Evolutionary conservation across 2,888 invertebrate genomes (phyloP).

Genomic region (Scotopteryx bipunctaria): DNA sequence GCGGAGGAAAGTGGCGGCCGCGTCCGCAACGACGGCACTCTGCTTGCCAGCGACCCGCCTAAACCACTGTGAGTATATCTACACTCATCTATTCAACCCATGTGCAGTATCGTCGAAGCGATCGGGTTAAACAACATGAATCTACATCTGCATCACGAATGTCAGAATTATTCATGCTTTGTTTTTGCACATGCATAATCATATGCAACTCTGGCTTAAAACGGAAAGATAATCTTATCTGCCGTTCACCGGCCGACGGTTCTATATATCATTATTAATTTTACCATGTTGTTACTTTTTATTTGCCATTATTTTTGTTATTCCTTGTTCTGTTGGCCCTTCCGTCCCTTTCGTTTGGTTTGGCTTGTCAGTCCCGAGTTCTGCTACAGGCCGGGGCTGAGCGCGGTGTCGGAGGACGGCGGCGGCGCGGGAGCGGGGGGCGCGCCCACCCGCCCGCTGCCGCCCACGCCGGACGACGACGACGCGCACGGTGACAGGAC

Average conservation of each 20-base stretch:
- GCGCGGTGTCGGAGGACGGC: slow-evolving; percentile 58
- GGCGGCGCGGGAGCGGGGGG: slow-evolving; percentile 80
- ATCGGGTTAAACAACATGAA: no score
- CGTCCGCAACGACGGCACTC: slow-evolving; percentile 95
- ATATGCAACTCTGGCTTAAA: no score
- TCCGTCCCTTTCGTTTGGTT: slow-evolving; percentile 51
- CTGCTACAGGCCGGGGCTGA: slow-evolving; percentile 90
- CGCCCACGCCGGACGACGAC: slow-evolving; percentile 97
- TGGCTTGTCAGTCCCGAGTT: slow-evolving; percentile 89
- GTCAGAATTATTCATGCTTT: no score
- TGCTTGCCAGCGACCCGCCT: slow-evolving; percentile 97
- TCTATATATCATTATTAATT: slow-evolving; percentile 10
- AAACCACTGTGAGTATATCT: slow-evolving; percentile 95
- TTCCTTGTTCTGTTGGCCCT: slow-evolving; percentile 35
- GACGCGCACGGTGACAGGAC: slow-evolving; percentile 92
- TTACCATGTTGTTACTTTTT: slow-evolving; percentile 36
- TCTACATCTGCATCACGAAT: no score
- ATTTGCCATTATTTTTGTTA: slow-evolving; percentile 46
- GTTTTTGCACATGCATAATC: no score
- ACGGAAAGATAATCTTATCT: no score
- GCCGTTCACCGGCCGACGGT: no score
- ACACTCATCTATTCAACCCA: not conserved
- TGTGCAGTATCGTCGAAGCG: no score
- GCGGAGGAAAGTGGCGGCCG: slow-evolving; percentile 91
- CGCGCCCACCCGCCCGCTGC: slow-evolving; percentile 95